phyloP scores from a whole-genome alignment of 2,113 vertebrate genomes.

The Morone saxatilis region DNA sequence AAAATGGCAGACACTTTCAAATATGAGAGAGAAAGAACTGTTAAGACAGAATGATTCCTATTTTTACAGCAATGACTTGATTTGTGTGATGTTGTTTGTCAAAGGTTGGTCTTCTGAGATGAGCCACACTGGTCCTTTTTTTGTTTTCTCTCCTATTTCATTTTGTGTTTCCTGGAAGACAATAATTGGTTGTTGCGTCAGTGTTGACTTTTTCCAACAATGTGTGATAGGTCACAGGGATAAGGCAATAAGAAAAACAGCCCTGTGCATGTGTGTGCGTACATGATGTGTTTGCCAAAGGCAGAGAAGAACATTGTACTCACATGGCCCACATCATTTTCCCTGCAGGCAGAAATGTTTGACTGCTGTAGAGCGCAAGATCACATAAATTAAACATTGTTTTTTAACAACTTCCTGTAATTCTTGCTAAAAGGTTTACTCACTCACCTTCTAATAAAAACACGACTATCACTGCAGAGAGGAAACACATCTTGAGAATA shows the following conservation, averaged over 20 bases:
- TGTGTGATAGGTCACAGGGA: constrained; percentile 58
- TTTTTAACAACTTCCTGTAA: constrained; percentile 15
- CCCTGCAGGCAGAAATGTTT: constrained; percentile 24
- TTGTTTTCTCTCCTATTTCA: constrained; percentile 50
- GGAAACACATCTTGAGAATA: constrained; percentile 63
- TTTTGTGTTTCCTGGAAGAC: constrained; percentile 70
- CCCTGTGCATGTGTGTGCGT: not conserved
- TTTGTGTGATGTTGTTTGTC: constrained; percentile 59
- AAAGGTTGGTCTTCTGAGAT: constrained; percentile 54
- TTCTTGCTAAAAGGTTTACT: constrained; percentile 22
- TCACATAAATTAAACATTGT: constrained; percentile 12
- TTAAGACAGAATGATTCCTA: not conserved
- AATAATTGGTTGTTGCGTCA: constrained; percentile 69
- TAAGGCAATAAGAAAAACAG: constrained; percentile 50
- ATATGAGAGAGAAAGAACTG: not conserved
- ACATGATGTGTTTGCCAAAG: constrained; percentile 52
- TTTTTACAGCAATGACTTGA: constrained; percentile 4
- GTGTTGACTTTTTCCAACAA: constrained; percentile 71
- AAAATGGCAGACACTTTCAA: constrained; percentile 11
- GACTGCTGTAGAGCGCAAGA: constrained; percentile 47
- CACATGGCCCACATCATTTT: constrained; percentile 44
- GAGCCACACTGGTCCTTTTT: constrained; percentile 28
- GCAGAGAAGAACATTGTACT: constrained; percentile 40
- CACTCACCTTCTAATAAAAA: constrained; percentile 61
- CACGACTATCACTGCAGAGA: constrained; percentile 37